Conservation (phyloP, 2,888 invertebrate species). For the Thumatha senex region DNA sequence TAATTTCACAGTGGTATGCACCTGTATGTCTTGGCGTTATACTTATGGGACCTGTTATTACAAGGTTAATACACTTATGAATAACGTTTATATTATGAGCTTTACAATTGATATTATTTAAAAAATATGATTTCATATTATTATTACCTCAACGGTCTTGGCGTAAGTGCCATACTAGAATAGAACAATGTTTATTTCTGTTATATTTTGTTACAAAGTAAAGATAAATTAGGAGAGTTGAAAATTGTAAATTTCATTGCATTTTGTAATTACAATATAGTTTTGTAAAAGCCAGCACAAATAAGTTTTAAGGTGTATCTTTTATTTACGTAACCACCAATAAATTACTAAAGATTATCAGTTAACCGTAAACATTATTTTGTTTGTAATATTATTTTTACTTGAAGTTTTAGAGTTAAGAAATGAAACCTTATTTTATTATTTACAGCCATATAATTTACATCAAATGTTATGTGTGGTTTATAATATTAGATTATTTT, state of each 20-base stretch:
- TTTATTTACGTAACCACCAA: conserved; percentile 1
- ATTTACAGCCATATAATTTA: not conserved
- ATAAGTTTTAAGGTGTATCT: conserved; percentile 2
- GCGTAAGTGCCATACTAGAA: conserved; percentile 39
- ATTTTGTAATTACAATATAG: conserved; percentile 9
- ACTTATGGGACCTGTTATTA: not conserved
- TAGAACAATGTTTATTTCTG: conserved; percentile 25
- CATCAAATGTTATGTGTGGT: conserved; percentile 3
- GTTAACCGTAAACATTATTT: not conserved
- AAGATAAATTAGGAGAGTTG: conserved; percentile 7
- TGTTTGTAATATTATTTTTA: not conserved
- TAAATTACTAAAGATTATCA: not conserved
- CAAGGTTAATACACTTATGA: not conserved
- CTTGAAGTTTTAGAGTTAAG: not conserved
- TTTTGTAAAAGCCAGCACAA: conserved; percentile 17
- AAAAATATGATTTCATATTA: not conserved
- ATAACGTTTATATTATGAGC: not conserved
- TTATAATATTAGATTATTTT: not conserved
- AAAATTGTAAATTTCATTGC: conserved; percentile 7
- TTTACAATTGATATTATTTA: conserved; percentile 15
- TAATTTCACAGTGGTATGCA: too few species aligned
- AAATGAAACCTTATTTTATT: not conserved
- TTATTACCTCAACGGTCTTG: conserved; percentile 27
- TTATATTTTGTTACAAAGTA: conserved; percentile 26
- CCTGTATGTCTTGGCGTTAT: too few species aligned